These are phyloP conservation scores for Drosophila takahashii DNA, from an alignment of 1,140 invertebrate species.

Conservation along the genomic window DNA sequence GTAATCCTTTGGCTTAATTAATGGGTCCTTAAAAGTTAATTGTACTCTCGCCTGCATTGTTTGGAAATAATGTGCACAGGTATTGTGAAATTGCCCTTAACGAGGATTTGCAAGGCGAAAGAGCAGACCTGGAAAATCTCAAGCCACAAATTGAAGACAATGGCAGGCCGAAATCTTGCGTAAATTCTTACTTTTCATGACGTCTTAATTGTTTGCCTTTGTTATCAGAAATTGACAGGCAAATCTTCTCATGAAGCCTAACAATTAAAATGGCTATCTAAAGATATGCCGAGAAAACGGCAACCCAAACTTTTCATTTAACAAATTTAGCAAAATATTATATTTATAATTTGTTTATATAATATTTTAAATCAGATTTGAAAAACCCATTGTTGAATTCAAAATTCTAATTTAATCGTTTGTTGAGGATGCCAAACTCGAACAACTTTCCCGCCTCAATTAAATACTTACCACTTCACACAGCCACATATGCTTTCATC, in stretches of 20 bases:
- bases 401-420: background rate
- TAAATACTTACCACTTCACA: slow-evolving; percentile 26
- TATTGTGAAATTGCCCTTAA: slow-evolving; percentile 12
- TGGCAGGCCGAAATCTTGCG: background rate
- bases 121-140: background rate
- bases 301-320: no score
- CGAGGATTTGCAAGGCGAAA: background rate
- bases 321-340: no score
- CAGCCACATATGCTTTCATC: slow-evolving; percentile 8
- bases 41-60: slow-evolving; percentile 7
- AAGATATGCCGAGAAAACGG: background rate
- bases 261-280: background rate
- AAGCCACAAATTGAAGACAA: background rate
- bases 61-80: background rate
- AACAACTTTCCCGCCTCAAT: background rate
- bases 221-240: background rate
- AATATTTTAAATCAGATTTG: no score
- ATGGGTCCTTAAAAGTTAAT: slow-evolving; percentile 23
- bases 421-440: background rate
- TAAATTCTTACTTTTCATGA: background rate
- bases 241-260: background rate
- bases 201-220: background rate
- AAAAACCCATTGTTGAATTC: no score
- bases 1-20: slow-evolving; percentile 23
- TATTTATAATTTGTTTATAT: background rate